These are phyloP conservation scores for Tipula vernalis DNA, from an alignment of 2,888 invertebrate species.

Conservation along the genomic window DNA sequence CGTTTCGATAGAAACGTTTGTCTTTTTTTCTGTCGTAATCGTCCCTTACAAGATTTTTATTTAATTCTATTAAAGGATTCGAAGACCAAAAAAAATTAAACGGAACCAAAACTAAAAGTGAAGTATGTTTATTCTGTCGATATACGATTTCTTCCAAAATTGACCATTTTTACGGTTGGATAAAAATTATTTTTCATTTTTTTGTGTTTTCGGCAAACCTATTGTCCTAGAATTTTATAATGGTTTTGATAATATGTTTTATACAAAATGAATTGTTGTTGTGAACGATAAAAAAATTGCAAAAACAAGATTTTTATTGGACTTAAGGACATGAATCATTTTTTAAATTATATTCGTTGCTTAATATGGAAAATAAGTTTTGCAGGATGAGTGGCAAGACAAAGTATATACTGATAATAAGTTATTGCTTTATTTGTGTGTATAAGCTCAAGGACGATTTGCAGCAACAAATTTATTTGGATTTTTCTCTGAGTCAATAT, in stretches of 20 bases:
- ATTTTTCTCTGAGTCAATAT: background rate
- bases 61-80: background rate
- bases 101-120: background rate
- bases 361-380: background rate
- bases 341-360: background rate
- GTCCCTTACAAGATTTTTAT: background rate
- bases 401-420: background rate
- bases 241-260: background rate
- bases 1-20: no score
- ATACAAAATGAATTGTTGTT: background rate
- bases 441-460: background rate
- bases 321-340: background rate
- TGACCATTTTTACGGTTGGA: background rate
- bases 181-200: background rate
- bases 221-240: background rate
- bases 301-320: background rate
- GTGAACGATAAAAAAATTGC: background rate
- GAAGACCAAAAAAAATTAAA: background rate
- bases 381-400: background rate
- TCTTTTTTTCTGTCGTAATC: background rate
- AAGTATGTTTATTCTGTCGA: background rate
- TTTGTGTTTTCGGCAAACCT: background rate
- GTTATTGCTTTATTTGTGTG: background rate
- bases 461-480: background rate
- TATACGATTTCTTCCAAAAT: background rate